Evolutionary conservation across 2,797 vertebrate genomes (phyloP).

Genomic region (Trichosurus vulpecula): DNA sequence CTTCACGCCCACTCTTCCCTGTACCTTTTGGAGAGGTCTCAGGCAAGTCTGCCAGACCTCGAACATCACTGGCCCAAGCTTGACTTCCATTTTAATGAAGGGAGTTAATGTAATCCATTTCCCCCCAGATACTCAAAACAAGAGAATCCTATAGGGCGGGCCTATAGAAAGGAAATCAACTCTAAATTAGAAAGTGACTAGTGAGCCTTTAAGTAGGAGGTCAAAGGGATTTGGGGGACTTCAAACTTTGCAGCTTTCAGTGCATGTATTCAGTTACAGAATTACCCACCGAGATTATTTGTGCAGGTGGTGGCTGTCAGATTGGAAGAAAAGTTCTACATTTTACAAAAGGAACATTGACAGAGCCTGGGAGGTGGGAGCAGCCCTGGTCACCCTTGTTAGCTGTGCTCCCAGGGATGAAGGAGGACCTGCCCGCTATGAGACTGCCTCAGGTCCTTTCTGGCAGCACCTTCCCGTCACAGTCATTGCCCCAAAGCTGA

Average conservation of each 20-base stretch:
- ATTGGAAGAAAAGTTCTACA: slow-evolving; percentile 79
- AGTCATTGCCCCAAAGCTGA: not conserved
- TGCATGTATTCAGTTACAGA: slow-evolving; percentile 84
- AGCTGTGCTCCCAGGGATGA: slow-evolving; percentile 32
- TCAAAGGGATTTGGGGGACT: slow-evolving; percentile 83
- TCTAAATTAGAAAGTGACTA: slow-evolving; percentile 86
- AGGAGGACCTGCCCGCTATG: slow-evolving; percentile 42
- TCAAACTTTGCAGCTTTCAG: slow-evolving; percentile 83
- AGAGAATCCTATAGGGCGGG: slow-evolving; percentile 75
- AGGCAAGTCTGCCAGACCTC: slow-evolving; percentile 59
- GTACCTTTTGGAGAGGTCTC: slow-evolving; percentile 63
- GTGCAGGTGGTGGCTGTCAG: slow-evolving; percentile 87
- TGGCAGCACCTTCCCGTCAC: not conserved
- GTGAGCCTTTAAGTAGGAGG: slow-evolving; percentile 83
- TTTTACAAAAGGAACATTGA: slow-evolving; percentile 86
- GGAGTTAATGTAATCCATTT: slow-evolving; percentile 77
- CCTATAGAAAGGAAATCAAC: slow-evolving; percentile 82
- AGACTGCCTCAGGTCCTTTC: not conserved
- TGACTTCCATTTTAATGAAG: slow-evolving; percentile 79
- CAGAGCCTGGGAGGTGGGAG: slow-evolving; percentile 71
- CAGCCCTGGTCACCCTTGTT: not conserved
- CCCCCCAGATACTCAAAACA: slow-evolving; percentile 78
- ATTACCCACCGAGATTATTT: slow-evolving; percentile 86
- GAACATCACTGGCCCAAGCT: slow-evolving; percentile 73
- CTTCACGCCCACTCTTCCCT: slow-evolving; percentile 51